Conservation (phyloP, 2,797 vertebrate species). For the Hoplostethus mediterraneus region DNA sequence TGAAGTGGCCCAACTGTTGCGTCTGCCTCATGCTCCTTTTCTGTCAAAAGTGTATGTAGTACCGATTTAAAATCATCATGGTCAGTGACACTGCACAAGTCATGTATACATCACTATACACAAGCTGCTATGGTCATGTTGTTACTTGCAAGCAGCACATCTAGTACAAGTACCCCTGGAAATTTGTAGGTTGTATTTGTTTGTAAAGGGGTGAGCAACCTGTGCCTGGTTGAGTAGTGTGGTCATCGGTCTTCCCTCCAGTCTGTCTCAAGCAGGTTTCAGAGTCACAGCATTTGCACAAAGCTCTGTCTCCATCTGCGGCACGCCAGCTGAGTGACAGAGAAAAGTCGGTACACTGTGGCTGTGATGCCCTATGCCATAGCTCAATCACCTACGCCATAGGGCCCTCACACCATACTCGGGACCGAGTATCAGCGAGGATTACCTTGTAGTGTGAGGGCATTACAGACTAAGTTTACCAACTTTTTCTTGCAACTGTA, state of each 20-base stretch:
- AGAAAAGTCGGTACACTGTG: constrained; percentile 8
- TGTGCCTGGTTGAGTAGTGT: constrained; percentile 24
- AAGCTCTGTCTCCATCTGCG: constrained; percentile 58
- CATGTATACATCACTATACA: background rate
- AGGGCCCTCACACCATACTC: no score
- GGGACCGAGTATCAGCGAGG: no score
- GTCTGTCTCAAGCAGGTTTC: constrained; percentile 37
- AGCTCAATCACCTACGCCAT: no score
- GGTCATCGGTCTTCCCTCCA: background rate
- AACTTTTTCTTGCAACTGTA: no score
- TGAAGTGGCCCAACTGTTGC: constrained; percentile 55
- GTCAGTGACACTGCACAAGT: no score
- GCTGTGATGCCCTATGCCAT: background rate
- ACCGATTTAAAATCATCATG: background rate
- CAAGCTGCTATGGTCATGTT: background rate
- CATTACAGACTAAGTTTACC: no score
- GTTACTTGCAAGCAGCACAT: background rate
- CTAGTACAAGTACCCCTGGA: background rate
- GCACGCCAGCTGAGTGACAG: constrained; percentile 65
- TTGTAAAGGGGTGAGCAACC: constrained; percentile 22
- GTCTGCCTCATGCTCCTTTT: constrained; percentile 12
- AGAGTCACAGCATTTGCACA: constrained; percentile 66
- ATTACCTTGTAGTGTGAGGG: no score
- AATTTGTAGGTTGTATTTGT: rapidly evolving
- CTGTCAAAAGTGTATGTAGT: constrained; percentile 33